phyloP scores from a whole-genome alignment of 2,797 vertebrate genomes.

The Tangara arthus region DNA sequence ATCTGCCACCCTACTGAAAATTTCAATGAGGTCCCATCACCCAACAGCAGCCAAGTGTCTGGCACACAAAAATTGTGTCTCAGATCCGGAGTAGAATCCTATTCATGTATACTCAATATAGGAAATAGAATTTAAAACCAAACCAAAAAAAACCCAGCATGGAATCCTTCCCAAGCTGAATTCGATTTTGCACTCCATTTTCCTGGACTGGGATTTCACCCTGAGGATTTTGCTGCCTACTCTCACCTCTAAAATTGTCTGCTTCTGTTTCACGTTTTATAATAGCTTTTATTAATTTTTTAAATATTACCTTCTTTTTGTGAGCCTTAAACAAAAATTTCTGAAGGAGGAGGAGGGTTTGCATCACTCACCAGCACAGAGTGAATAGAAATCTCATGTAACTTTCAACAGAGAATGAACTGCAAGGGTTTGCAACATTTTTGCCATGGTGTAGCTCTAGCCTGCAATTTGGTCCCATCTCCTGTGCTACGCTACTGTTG shows the following conservation, averaged over 20 bases:
- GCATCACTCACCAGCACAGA: background rate
- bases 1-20: background rate
- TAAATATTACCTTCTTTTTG: background rate
- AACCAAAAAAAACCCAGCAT: background rate
- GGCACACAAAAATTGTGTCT: background rate
- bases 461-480: background rate
- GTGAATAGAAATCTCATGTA: background rate
- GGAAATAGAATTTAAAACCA: background rate
- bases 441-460: background rate
- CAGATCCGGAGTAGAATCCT: background rate
- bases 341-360: background rate
- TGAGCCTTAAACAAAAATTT: background rate
- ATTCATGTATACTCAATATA: background rate
- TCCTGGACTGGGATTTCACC: background rate
- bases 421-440: background rate
- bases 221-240: background rate
- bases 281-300: background rate
- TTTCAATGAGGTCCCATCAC: background rate
- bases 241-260: background rate
- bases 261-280: background rate
- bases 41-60: background rate
- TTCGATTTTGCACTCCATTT: background rate
- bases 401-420: background rate
- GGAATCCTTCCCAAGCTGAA: background rate
- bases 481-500: background rate